These are phyloP conservation scores for Macropus fuliginosus DNA, from an alignment of 2,797 vertebrate genomes.

Conservation along the genomic window DNA sequence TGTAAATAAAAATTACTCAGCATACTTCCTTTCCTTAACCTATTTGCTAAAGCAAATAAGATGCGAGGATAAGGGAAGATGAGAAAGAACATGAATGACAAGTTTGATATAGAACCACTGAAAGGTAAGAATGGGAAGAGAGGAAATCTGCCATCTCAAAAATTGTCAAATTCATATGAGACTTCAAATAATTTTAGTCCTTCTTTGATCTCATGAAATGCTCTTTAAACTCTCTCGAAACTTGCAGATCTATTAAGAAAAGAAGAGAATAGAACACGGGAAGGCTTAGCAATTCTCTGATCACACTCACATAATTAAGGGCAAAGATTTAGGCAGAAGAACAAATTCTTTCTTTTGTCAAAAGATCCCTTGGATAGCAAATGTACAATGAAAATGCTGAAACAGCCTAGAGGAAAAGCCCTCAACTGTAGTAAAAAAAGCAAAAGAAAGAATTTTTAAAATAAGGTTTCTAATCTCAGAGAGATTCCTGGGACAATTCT, in stretches of 20 bases:
- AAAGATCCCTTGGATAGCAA: constrained; percentile 52
- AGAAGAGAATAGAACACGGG: constrained; percentile 48
- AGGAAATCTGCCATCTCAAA: constrained; percentile 58
- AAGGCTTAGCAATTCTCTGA: constrained; percentile 64
- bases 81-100: not conserved
- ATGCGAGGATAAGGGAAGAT: constrained; percentile 7
- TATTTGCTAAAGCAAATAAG: constrained; percentile 42
- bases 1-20: constrained; percentile 2
- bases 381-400: constrained; percentile 61
- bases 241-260: constrained; percentile 69
- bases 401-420: not conserved
- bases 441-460: not conserved
- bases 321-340: constrained; percentile 57
- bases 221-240: constrained; percentile 63
- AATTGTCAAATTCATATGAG: constrained; percentile 48
- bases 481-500: not conserved
- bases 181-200: constrained; percentile 71
- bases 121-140: constrained; percentile 16
- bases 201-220: constrained; percentile 71
- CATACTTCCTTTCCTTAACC: constrained; percentile 4
- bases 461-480: not conserved
- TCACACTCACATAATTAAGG: constrained; percentile 60
- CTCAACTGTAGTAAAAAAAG: not conserved
- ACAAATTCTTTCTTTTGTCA: constrained; percentile 50
- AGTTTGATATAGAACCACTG: constrained; percentile 37